Conservation (phyloP, 2,113 vertebrate species). For the Ahaetulla prasina region DNA sequence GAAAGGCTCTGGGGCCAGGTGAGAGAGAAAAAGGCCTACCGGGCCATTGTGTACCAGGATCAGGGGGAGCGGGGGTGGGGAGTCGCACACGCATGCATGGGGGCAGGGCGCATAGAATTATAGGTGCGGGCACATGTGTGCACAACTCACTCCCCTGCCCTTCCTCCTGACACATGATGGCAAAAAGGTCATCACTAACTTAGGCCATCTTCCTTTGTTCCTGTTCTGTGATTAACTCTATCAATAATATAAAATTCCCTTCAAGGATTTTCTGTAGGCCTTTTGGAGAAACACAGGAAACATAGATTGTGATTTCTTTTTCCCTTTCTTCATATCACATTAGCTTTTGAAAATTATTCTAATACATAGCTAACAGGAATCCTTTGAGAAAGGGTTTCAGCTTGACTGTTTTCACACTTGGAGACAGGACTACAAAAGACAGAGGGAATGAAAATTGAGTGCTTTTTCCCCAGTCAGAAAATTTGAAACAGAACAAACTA, state of each 20-base stretch:
- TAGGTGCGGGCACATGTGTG: too few relatives aligned
- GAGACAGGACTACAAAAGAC: not conserved
- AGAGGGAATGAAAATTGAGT: not conserved
- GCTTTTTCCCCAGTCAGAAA: not conserved
- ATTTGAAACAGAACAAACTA: not conserved
- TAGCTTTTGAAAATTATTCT: not conserved
- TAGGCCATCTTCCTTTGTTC: not conserved
- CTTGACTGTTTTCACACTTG: not conserved
- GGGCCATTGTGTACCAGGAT: too few relatives aligned
- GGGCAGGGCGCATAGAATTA: too few relatives aligned
- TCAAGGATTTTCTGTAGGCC: not conserved
- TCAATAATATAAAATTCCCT: not conserved
- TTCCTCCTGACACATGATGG: too few relatives aligned
- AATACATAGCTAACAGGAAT: not conserved
- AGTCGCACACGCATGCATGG: too few relatives aligned
- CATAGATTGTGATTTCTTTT: not conserved
- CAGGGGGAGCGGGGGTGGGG: too few relatives aligned
- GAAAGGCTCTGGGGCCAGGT: too few relatives aligned
- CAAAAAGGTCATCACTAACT: too few relatives aligned
- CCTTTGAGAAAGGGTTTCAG: not conserved
- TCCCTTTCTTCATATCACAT: not conserved
- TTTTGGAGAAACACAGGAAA: not conserved
- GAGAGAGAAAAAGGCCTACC: too few relatives aligned
- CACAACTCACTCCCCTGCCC: too few relatives aligned
- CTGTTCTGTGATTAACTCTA: not conserved